Percentiles rank a stretch among this genome's conserved stretches.
These are phyloP conservation scores for Okamejei kenojei DNA, from an alignment of 2,797 vertebrate species.

Conservation along the genomic window DNA sequence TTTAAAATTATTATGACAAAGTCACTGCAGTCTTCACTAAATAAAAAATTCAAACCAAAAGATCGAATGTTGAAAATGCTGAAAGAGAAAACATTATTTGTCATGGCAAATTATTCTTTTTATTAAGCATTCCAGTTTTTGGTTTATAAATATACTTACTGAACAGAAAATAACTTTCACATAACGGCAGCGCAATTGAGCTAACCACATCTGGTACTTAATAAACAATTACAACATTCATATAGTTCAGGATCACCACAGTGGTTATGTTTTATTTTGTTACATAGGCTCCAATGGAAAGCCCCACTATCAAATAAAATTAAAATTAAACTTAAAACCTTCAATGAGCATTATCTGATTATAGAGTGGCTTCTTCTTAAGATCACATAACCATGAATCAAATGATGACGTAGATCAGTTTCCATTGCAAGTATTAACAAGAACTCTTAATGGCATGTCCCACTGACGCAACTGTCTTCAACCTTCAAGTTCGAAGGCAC, in stretches of 20 bases:
- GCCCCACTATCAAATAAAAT: too few species aligned
- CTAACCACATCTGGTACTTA: not conserved
- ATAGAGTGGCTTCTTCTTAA: not conserved
- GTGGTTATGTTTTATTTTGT: too few species aligned
- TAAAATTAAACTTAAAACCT: too few species aligned
- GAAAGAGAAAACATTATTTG: not conserved
- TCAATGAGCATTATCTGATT: not conserved
- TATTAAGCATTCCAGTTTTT: not conserved
- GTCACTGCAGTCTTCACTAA: not conserved
- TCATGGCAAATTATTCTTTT: not conserved
- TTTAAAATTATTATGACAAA: not conserved
- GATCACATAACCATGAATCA: not conserved
- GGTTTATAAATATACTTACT: not conserved
- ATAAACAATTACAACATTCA: not conserved
- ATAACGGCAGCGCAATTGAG: too few species aligned
- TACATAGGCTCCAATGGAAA: too few species aligned
- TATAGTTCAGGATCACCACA: not conserved
- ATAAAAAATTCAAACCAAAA: slow-evolving; percentile 5
- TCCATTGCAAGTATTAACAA: not conserved
- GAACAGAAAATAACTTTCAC: not conserved
- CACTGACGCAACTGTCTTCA: too few species aligned
- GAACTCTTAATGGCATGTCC: not conserved
- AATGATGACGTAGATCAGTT: not conserved
- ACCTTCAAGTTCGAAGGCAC: too few species aligned
- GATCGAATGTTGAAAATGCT: not conserved